Percentiles rank a stretch among this genome's conserved stretches.
These are phyloP conservation scores for Triplophysa bombifrons DNA, from an alignment of 2,797 vertebrate genomes.

Conservation along the genomic window DNA sequence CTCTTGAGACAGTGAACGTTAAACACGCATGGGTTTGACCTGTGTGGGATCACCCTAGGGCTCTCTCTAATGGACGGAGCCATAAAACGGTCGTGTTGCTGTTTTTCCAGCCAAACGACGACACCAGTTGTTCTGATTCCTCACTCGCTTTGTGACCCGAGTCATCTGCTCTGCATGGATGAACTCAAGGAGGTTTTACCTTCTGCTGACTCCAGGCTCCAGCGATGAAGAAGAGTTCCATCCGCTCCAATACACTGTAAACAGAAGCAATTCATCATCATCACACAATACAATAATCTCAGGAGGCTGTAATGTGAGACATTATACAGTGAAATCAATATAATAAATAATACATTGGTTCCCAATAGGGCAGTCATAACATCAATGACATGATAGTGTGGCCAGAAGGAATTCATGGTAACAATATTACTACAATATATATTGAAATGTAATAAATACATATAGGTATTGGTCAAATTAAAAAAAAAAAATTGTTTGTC, in stretches of 20 bases:
- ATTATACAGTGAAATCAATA: too few species aligned
- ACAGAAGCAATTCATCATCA: not conserved
- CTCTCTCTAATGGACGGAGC: constrained; percentile 66
- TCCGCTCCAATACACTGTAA: not conserved
- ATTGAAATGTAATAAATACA: too few species aligned
- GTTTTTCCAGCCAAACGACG: constrained; percentile 70
- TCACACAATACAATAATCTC: not conserved
- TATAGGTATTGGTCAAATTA: too few species aligned
- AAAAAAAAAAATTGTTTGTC: too few species aligned
- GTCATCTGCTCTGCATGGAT: constrained; percentile 63
- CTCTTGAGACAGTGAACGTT: constrained; percentile 57
- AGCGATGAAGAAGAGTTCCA: constrained; percentile 17
- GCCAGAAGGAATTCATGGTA: too few species aligned
- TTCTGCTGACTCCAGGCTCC: constrained; percentile 56
- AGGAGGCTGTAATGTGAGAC: not conserved
- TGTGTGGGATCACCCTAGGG: constrained; percentile 53
- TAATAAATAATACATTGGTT: too few species aligned
- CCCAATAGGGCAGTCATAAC: too few species aligned
- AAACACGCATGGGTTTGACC: constrained; percentile 49
- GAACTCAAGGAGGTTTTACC: constrained; percentile 61
- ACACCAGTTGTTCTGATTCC: constrained; percentile 74
- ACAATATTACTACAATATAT: too few species aligned
- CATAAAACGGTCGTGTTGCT: constrained; percentile 72
- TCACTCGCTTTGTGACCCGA: constrained; percentile 69
- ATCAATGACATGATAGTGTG: too few species aligned